Evolutionary conservation across 2,113 vertebrate genomes (phyloP).

Genomic region (Anolis carolinensis): DNA sequence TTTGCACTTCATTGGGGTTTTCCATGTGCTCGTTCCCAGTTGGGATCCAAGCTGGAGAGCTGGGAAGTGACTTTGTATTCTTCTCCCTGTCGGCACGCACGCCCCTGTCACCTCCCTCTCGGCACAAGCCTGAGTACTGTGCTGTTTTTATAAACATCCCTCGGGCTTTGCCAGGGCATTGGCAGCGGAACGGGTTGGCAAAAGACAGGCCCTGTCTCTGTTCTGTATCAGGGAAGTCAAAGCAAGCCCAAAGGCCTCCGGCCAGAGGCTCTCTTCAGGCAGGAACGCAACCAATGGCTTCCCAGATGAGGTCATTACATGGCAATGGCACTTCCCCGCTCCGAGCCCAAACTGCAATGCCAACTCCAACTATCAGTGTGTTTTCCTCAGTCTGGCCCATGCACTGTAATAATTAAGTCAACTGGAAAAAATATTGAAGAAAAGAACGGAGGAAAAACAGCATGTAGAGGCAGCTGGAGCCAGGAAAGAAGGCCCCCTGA

Average conservation of each 20-base stretch:
- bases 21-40: constrained; percentile 43
- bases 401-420: constrained; percentile 74
- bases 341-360: constrained; percentile 39
- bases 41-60: constrained; percentile 49
- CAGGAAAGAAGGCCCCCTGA: constrained; percentile 68
- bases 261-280: constrained; percentile 51
- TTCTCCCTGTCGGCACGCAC: neutral
- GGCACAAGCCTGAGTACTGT: constrained; percentile 64
- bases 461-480: constrained; percentile 70
- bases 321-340: constrained; percentile 60
- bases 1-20: constrained; percentile 16
- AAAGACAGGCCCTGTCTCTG: constrained; percentile 62
- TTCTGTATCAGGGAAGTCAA: constrained; percentile 56
- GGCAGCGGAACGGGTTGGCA: constrained; percentile 63
- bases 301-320: constrained; percentile 57
- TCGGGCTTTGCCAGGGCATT: constrained; percentile 60
- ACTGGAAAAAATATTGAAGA: constrained; percentile 73
- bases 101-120: constrained; percentile 26
- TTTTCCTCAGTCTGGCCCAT: constrained; percentile 61
- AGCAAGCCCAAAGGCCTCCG: constrained; percentile 47
- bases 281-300: constrained; percentile 50
- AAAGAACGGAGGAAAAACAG: constrained; percentile 69
- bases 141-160: constrained; percentile 66
- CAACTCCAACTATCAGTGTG: constrained; percentile 58
- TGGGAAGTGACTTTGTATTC: constrained; percentile 57